Conservation (phyloP, 2,888 invertebrate genomes). For the Autographa pulchrina region DNA sequence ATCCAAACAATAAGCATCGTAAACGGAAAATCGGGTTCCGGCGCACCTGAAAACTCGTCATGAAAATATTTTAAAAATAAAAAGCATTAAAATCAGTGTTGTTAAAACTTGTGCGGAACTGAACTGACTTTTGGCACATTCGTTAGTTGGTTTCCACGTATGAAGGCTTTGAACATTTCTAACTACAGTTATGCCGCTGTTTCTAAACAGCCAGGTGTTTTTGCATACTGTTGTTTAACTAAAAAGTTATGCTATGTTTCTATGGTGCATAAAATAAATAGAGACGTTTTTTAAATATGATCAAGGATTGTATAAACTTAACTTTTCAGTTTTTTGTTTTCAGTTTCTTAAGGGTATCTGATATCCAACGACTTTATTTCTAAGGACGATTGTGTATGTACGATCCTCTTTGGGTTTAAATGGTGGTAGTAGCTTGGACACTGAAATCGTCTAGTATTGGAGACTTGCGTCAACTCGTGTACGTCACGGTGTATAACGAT, state of each 20-base stretch:
- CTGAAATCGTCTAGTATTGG: too few relatives aligned
- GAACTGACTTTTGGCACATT: conserved; percentile 72
- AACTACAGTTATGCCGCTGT: conserved; percentile 31
- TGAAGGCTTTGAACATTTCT: conserved; percentile 45
- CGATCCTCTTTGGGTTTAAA: too few relatives aligned
- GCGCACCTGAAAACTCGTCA: conserved; percentile 54
- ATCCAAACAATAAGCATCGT: conserved; percentile 25
- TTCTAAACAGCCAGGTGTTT: conserved; percentile 24
- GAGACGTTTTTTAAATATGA: too few relatives aligned
- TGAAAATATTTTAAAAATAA: conserved; percentile 64
- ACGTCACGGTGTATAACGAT: too few relatives aligned
- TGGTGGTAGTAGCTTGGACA: too few relatives aligned
- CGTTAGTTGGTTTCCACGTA: conserved; percentile 69
- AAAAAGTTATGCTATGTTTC: conserved; percentile 1
- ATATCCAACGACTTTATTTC: too few relatives aligned
- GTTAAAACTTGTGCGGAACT: conserved; percentile 80
- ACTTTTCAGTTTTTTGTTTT: too few relatives aligned
- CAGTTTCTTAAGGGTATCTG: too few relatives aligned
- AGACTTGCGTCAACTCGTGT: too few relatives aligned
- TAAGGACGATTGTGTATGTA: too few relatives aligned
- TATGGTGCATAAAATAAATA: too few relatives aligned
- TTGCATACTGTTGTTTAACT: conserved; percentile 10
- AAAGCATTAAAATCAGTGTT: conserved; percentile 71
- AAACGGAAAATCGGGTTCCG: conserved; percentile 34
- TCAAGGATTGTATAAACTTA: too few relatives aligned